Evolutionary conservation across 2,113 vertebrate genomes (phyloP).

Genomic region (Dasyornis broadbenti): DNA sequence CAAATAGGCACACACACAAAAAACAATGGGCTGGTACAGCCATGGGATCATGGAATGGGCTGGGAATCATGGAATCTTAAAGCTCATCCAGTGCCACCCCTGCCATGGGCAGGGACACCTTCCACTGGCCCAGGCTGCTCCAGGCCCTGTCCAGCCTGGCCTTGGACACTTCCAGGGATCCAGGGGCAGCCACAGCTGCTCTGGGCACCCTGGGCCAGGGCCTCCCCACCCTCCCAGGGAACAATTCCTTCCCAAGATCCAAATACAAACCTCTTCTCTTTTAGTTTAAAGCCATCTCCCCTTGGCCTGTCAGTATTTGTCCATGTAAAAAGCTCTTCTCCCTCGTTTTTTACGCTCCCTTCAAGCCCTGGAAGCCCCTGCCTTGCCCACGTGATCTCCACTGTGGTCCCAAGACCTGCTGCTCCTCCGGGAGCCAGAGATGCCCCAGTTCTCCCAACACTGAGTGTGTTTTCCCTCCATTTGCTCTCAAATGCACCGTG

Average conservation of each 20-base stretch:
- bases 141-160: background rate
- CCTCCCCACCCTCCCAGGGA: background rate
- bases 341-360: background rate
- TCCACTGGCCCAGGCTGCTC: fast-evolving
- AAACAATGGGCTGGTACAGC: background rate
- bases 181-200: background rate
- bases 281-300: background rate
- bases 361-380: background rate
- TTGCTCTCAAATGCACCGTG: background rate
- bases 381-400: background rate
- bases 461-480: background rate
- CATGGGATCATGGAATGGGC: background rate
- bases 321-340: background rate
- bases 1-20: background rate
- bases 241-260: background rate
- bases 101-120: background rate
- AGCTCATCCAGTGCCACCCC: background rate
- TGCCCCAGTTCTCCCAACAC: background rate
- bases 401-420: background rate
- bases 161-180: background rate
- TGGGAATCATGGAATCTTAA: background rate
- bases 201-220: background rate
- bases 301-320: background rate
- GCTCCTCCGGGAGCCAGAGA: background rate
- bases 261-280: background rate